Evolutionary conservation across 2,113 vertebrate species (phyloP), one percentile per base, ranked within the genome.

Genomic region (Azemiops feae): DNA sequence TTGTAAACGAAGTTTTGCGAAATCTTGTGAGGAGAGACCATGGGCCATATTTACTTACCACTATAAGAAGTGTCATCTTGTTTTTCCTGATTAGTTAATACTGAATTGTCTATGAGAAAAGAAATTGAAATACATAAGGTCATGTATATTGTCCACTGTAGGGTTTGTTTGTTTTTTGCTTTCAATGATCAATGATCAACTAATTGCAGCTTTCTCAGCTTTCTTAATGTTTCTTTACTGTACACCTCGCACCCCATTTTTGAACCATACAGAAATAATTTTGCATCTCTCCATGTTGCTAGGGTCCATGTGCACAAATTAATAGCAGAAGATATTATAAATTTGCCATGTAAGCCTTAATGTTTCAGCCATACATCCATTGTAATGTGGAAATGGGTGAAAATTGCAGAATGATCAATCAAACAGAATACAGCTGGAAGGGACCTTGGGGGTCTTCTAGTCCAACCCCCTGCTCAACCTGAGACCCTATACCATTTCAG

Each of bases 21-120:
- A 54, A 3, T 93, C 85, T 27, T n/a, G 34, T 25, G 45, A 52
- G 16, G 25, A 39, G 12, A n/a, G 30, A 12, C 4, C 18, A 95
- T 95, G 52, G 58, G 92, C n/a, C 1, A 16, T 52, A n/a, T 90
- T 69, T 96, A 98, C 97, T 98, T 94, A 98, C 97, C 97, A 34
- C 97, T 97, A 93, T 97, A 97, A 64, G 55, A 95, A 8, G 57
- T 22, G 20, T 22, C 94, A 34, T 90, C 58, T 50, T 69, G 12
- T 34, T 20, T 50, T 22, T 30, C 39, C 1, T 16, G 1, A 45
- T 91, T 91, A 64, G 52, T 34, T 16, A 30, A 93, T 54, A 9
- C 93, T 88, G 14, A 64, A 90, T 23, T 34, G 7, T 1, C 92
- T 97, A 69, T 4, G 87, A 91, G 86, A 92, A 94, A 96, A 95